phyloP scores from a whole-genome alignment of 2,888 invertebrate species.

The Polyommatus iphigenia region DNA sequence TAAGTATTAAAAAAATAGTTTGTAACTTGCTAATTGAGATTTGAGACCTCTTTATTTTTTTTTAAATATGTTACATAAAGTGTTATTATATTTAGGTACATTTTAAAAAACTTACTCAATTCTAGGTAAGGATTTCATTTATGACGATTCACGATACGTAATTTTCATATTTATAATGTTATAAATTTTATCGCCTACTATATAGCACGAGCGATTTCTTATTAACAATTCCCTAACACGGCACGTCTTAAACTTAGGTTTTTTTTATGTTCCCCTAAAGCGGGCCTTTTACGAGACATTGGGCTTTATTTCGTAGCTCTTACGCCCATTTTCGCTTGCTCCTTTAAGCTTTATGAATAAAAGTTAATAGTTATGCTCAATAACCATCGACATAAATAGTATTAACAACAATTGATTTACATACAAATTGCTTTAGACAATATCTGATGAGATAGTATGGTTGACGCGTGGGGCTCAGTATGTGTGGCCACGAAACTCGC shows the following conservation, averaged over 20 bases:
- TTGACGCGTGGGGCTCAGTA: slow-evolving; percentile 66
- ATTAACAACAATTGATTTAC: slow-evolving; percentile 81
- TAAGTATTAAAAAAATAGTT: too few species aligned
- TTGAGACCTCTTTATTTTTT: too few species aligned
- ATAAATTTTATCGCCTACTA: slow-evolving; percentile 72
- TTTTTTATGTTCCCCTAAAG: slow-evolving; percentile 59
- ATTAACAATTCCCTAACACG: slow-evolving; percentile 71
- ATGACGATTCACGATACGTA: slow-evolving; percentile 59
- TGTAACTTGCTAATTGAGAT: too few species aligned
- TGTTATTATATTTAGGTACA: not conserved
- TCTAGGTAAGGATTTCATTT: slow-evolving; percentile 11
- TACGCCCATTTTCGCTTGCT: slow-evolving; percentile 49
- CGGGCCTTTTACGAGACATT: slow-evolving; percentile 41
- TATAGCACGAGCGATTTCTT: slow-evolving; percentile 64
- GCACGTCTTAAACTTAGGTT: slow-evolving; percentile 62
- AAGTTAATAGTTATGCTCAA: slow-evolving; percentile 75
- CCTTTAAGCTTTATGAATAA: slow-evolving; percentile 49
- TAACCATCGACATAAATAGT: slow-evolving; percentile 78
- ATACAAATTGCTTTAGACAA: slow-evolving; percentile 81
- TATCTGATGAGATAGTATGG: slow-evolving; percentile 77
- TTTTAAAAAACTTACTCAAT: not conserved
- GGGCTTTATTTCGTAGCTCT: slow-evolving; percentile 43
- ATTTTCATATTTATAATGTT: slow-evolving; percentile 72
- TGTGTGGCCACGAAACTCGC: slow-evolving; percentile 49
- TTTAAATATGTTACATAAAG: too few species aligned